These are phyloP conservation scores for Eucera pruinosa DNA, from an alignment of 2,888 invertebrate genomes.

Conservation along the genomic window DNA sequence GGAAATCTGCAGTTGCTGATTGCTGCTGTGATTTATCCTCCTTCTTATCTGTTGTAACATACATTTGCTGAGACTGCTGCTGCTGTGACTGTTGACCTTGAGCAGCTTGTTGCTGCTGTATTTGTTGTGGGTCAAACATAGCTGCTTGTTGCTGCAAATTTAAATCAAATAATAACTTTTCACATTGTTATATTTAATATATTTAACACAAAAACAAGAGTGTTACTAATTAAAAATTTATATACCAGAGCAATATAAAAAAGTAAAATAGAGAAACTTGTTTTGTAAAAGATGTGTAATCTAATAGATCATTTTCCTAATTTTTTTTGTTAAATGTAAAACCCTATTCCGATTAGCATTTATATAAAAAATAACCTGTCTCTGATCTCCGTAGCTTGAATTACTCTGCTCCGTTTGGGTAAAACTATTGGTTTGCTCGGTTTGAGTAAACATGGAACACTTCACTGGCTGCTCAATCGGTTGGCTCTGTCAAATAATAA, in stretches of 20 bases:
- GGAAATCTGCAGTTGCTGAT: constrained; percentile 83
- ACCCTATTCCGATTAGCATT: constrained; percentile 27
- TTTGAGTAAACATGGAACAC: constrained; percentile 83
- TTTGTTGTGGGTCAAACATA: constrained; percentile 84
- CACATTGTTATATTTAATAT: not conserved
- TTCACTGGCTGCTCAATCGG: constrained; percentile 77
- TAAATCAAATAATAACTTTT: constrained; percentile 26
- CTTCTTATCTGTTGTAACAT: constrained; percentile 81
- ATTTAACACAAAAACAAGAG: constrained; percentile 17
- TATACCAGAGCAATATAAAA: not conserved
- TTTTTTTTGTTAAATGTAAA: not conserved
- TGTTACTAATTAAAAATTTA: not conserved
- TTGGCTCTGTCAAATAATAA: constrained; percentile 73
- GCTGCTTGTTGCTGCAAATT: constrained; percentile 72
- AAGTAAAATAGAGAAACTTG: not conserved
- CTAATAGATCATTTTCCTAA: not conserved
- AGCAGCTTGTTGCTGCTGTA: constrained; percentile 89
- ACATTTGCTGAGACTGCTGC: constrained; percentile 82
- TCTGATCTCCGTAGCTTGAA: constrained; percentile 80
- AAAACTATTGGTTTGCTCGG: constrained; percentile 80
- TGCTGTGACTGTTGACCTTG: constrained; percentile 86
- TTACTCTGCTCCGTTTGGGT: constrained; percentile 81
- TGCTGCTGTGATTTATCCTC: constrained; percentile 82
- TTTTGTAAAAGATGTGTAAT: not conserved
- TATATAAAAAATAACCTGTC: constrained; percentile 75